phyloP scores from a whole-genome alignment of 2,888 invertebrate genomes.

The Sarcophaga caerulescens region DNA sequence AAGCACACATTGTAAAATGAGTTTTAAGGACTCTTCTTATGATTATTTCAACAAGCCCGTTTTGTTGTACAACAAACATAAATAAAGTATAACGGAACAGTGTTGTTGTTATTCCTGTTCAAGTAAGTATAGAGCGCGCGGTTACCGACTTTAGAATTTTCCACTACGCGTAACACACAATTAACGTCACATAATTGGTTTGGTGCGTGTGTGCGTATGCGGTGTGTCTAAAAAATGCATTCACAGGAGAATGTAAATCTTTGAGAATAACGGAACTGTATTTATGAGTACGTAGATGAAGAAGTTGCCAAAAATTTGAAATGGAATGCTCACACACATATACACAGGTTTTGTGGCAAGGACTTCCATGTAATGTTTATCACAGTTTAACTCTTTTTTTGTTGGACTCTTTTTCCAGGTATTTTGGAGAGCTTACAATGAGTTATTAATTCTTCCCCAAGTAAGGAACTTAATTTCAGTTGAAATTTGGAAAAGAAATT shows the following conservation, averaged over 20 bases:
- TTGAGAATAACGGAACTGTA: background rate
- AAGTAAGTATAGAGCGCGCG: background rate
- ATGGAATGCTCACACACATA: background rate
- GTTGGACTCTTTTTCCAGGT: no score
- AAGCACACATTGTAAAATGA: slow-evolving; percentile 33
- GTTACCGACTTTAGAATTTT: slow-evolving; percentile 2
- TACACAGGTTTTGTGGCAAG: background rate
- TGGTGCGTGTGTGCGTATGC: no score
- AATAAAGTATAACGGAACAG: background rate
- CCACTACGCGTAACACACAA: slow-evolving; percentile 23
- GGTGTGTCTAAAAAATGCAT: no score
- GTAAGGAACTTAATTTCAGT: no score
- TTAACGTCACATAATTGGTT: slow-evolving; percentile 11
- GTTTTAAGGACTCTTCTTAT: slow-evolving; percentile 50
- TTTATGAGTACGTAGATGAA: background rate
- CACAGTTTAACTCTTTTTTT: no score
- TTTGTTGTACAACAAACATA: background rate
- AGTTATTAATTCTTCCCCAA: no score
- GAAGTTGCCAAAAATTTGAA: background rate
- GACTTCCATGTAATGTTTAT: no score
- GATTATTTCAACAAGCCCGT: slow-evolving; percentile 52
- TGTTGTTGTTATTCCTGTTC: background rate
- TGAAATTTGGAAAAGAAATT: no score
- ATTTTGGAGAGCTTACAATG: no score
- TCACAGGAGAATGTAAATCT: background rate